phyloP scores from a whole-genome alignment of 2,888 invertebrate species.

The Rhodophaea formosa region DNA sequence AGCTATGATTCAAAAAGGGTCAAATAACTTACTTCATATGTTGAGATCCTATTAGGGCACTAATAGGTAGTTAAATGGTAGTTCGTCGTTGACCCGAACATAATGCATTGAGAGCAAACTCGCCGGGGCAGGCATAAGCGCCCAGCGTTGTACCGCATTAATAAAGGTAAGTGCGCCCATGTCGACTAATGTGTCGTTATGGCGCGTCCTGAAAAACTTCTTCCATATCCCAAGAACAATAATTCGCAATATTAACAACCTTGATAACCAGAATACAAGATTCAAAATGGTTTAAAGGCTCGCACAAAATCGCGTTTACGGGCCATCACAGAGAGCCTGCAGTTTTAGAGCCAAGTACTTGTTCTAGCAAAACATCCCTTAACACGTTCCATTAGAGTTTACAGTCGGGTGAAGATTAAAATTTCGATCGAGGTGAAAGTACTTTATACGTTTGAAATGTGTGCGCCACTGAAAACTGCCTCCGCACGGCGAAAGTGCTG shows the following conservation, averaged over 20 bases:
- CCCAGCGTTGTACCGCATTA: slow-evolving; percentile 71
- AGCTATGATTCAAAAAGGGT: slow-evolving; percentile 7
- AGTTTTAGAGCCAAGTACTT: slow-evolving; percentile 49
- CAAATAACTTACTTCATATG: slow-evolving; percentile 26
- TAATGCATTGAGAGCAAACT: slow-evolving; percentile 42
- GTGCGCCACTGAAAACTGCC: slow-evolving; percentile 50
- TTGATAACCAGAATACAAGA: slow-evolving; percentile 34
- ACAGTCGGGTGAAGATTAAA: slow-evolving; percentile 31
- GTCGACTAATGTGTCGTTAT: slow-evolving; percentile 76
- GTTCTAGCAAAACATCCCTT: slow-evolving; percentile 47
- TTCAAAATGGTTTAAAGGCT: slow-evolving; percentile 33
- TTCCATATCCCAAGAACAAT: slow-evolving; percentile 48
- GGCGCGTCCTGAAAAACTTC: slow-evolving; percentile 72
- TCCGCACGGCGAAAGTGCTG: slow-evolving; percentile 49
- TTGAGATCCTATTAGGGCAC: slow-evolving; percentile 34
- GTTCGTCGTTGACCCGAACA: slow-evolving; percentile 49
- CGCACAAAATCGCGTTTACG: slow-evolving; percentile 51
- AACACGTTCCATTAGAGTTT: slow-evolving; percentile 33
- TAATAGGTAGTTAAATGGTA: slow-evolving; percentile 52
- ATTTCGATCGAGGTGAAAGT: slow-evolving; percentile 52
- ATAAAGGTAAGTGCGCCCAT: slow-evolving; percentile 74
- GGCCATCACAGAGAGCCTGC: slow-evolving; percentile 55
- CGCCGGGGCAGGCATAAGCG: slow-evolving; percentile 44
- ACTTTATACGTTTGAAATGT: slow-evolving; percentile 38
- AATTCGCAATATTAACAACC: slow-evolving; percentile 36